These are phyloP conservation scores for Poicephalus meyeri DNA, from an alignment of 2,113 vertebrate genomes.

Conservation along the genomic window DNA sequence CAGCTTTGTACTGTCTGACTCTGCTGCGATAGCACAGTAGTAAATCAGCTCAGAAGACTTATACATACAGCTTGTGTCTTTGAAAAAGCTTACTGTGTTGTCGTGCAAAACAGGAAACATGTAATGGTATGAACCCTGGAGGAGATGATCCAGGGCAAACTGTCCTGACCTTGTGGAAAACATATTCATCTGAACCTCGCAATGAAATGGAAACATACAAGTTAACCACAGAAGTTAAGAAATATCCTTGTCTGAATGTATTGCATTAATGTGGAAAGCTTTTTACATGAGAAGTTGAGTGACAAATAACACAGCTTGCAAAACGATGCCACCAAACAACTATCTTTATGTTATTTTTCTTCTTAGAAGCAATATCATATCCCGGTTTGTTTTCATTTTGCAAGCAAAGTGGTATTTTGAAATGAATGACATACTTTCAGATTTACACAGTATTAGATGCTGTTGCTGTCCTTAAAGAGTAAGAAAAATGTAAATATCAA, in stretches of 20 bases:
- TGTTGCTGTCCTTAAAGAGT: not conserved
- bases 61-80: not conserved
- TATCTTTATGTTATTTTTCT: not conserved
- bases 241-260: not conserved
- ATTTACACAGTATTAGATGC: not conserved
- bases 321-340: not conserved
- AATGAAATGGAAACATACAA: not conserved
- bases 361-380: not conserved
- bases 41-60: not conserved
- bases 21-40: not conserved
- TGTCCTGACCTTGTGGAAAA: not conserved
- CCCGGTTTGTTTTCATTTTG: not conserved
- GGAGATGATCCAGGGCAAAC: not conserved
- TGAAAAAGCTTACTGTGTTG: conserved; percentile 24
- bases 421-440: not conserved
- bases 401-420: not conserved
- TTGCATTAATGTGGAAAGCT: not conserved
- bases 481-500: not conserved
- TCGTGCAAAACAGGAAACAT: conserved; percentile 51
- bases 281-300: not conserved
- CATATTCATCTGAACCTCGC: not conserved
- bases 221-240: conserved; percentile 11
- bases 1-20: not conserved
- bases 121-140: not conserved
- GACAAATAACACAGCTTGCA: not conserved